Evolutionary conservation across 2,888 invertebrate genomes (phyloP).

Genomic region (Peribatodes rhomboidaria): DNA sequence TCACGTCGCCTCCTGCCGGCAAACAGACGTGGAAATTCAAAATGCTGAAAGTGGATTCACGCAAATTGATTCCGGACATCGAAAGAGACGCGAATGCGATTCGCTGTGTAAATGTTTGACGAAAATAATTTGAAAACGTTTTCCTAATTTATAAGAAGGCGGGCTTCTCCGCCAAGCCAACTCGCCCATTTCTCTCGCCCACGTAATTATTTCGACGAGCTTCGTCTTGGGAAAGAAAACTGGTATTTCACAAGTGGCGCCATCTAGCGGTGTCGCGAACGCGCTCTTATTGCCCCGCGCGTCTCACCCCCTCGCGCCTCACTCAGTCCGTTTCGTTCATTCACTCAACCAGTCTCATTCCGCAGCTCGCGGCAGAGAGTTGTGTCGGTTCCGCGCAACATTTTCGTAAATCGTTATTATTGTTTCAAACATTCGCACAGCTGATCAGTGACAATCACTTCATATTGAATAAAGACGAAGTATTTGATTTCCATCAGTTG

Average conservation of each 20-base stretch:
- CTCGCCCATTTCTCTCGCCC: conserved; percentile 53
- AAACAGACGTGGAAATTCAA: conserved; percentile 75
- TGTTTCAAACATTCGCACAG: conserved; percentile 82
- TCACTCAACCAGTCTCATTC: conserved; percentile 77
- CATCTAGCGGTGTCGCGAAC: conserved; percentile 66
- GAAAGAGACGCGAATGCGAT: conserved; percentile 66
- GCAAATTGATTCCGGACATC: conserved; percentile 81
- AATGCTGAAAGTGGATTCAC: conserved; percentile 71
- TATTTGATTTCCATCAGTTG: conserved; percentile 33
- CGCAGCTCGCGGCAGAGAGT: conserved; percentile 57
- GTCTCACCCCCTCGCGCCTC: conserved; percentile 39
- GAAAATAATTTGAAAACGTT: conserved; percentile 79
- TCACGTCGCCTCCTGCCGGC: conserved; percentile 61
- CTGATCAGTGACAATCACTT: conserved; percentile 77
- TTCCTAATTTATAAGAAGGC: conserved; percentile 74
- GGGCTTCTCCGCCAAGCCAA: conserved; percentile 42
- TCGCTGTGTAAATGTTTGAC: conserved; percentile 76
- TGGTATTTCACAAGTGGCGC: conserved; percentile 56
- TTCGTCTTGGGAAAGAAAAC: conserved; percentile 46
- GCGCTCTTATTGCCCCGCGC: conserved; percentile 52
- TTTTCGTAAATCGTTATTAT: conserved; percentile 74
- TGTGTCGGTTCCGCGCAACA: conserved; percentile 45
- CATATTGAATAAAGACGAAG: conserved; percentile 42
- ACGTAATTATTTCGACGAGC: conserved; percentile 59
- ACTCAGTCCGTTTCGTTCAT: conserved; percentile 67